Evolutionary conservation across 1,140 invertebrate genomes (phyloP).

Genomic region (Zaprionus vittiger): DNA sequence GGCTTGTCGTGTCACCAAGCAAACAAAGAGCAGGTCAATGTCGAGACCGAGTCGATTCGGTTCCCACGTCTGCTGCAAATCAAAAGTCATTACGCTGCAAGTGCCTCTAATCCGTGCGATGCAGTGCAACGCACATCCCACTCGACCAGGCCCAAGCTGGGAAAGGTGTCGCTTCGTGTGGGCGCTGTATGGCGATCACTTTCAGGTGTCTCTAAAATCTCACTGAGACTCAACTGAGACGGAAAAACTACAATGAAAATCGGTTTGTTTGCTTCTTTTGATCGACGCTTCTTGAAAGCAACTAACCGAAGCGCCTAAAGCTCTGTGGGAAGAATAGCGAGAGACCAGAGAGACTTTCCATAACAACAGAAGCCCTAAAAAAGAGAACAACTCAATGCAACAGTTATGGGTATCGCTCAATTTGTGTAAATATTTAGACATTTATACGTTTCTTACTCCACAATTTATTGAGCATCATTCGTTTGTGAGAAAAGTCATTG

Average conservation of each 20-base stretch:
- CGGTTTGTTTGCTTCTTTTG: constrained; percentile 54
- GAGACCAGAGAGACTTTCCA: constrained; percentile 62
- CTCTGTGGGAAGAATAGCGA: constrained; percentile 74
- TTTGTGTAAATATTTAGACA: constrained; percentile 77
- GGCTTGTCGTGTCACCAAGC: constrained; percentile 49
- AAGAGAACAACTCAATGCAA: constrained; percentile 20
- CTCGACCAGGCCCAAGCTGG: constrained; percentile 51
- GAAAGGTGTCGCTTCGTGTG: constrained; percentile 65
- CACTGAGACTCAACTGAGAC: constrained; percentile 15
- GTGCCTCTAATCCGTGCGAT: constrained; percentile 71
- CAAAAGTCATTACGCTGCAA: constrained; percentile 76
- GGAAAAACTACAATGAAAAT: constrained; percentile 55
- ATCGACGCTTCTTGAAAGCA: constrained; percentile 46
- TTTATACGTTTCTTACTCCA: constrained; percentile 61
- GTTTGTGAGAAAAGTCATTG: constrained; percentile 30
- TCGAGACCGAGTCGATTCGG: constrained; percentile 36
- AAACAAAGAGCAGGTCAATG: constrained; percentile 50
- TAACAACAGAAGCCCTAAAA: constrained; percentile 69
- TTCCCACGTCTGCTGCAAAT: constrained; percentile 59
- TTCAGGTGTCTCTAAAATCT: constrained; percentile 61
- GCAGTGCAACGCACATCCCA: constrained; percentile 58
- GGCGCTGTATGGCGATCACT: constrained; percentile 52
- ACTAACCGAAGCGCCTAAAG: constrained; percentile 47
- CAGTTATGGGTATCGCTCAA: constrained; percentile 40
- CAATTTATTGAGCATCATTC: constrained; percentile 56